Conservation (phyloP, 2,888 invertebrate species). For the Ypsolopha sequella region DNA sequence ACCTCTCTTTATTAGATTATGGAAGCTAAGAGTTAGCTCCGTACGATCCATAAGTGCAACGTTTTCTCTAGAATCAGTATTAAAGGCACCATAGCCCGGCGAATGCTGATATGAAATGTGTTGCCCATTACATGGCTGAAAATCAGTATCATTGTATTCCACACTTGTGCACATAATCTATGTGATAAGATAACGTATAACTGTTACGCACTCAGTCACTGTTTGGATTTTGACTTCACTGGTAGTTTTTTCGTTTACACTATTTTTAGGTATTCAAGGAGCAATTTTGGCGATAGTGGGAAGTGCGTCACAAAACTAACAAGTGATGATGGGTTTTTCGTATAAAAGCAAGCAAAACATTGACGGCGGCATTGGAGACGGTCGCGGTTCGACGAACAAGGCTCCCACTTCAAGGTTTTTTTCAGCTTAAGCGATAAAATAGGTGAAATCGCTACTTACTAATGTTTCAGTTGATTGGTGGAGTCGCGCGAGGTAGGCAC, state of each 20-base stretch:
- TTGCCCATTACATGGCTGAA: conserved; percentile 49
- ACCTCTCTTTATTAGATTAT: conserved; percentile 66
- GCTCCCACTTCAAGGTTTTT: conserved; percentile 23
- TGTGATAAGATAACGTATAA: conserved; percentile 51
- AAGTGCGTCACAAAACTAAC: too few relatives aligned
- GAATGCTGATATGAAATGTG: conserved; percentile 46
- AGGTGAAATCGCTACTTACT: conserved; percentile 16
- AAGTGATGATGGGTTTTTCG: too few relatives aligned
- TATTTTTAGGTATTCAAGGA: too few relatives aligned
- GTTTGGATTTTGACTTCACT: neutral
- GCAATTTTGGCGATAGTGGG: too few relatives aligned
- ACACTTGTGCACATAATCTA: conserved; percentile 66
- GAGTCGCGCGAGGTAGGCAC: neutral
- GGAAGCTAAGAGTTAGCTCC: conserved; percentile 60
- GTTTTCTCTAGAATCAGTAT: conserved; percentile 22
- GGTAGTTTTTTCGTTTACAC: too few relatives aligned
- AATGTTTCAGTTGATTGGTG: conserved; percentile 7
- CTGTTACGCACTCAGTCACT: neutral
- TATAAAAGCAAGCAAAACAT: neutral
- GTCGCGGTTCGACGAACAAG: conserved; percentile 25
- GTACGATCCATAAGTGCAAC: conserved; percentile 48
- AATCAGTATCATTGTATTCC: conserved; percentile 16
- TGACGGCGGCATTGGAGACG: conserved; percentile 1
- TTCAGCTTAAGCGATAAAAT: conserved; percentile 10
- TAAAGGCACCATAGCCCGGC: conserved; percentile 30